Conservation (phyloP, 1,140 invertebrate species). For the Mesaphorura yosii region DNA sequence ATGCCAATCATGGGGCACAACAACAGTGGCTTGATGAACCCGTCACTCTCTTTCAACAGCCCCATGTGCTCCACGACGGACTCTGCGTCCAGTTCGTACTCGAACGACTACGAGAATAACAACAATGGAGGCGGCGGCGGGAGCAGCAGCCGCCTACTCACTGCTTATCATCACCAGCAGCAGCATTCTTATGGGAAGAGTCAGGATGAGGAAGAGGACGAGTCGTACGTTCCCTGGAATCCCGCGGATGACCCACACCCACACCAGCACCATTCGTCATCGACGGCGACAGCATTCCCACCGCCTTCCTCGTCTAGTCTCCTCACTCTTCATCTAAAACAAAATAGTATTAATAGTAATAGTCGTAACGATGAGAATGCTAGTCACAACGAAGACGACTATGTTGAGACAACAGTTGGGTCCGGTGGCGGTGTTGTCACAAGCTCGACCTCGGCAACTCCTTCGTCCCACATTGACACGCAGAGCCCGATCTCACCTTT, state of each 20-base stretch:
- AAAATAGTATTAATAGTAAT: no score
- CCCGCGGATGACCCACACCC: conserved; percentile 27
- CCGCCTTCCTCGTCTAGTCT: no score
- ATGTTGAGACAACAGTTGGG: conserved; percentile 24
- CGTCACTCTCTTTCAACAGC: conserved; percentile 20
- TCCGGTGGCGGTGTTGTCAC: neutral
- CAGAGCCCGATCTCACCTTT: conserved; percentile 38
- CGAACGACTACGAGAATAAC: conserved; percentile 47
- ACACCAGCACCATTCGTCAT: no score
- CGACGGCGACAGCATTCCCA: no score
- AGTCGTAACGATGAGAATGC: no score
- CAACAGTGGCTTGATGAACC: conserved; percentile 3
- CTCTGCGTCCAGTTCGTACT: conserved; percentile 46
- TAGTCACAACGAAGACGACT: conserved; percentile 29
- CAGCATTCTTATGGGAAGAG: neutral
- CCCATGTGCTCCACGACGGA: conserved; percentile 19
- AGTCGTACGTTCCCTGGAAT: conserved; percentile 45
- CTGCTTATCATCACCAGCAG: no score
- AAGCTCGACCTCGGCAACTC: conserved; percentile 13
- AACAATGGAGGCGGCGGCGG: conserved; percentile 17
- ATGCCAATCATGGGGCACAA: conserved; percentile 14
- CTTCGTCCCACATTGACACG: conserved; percentile 43
- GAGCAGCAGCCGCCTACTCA: conserved; percentile 6
- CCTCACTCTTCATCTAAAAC: no score
- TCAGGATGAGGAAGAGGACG: conserved; percentile 43